A percentile compares a stretch with the other conserved stretches of the same genome.
Evolutionary conservation across 2,888 invertebrate genomes (phyloP).

Genomic region (Drosophila rellima): DNA sequence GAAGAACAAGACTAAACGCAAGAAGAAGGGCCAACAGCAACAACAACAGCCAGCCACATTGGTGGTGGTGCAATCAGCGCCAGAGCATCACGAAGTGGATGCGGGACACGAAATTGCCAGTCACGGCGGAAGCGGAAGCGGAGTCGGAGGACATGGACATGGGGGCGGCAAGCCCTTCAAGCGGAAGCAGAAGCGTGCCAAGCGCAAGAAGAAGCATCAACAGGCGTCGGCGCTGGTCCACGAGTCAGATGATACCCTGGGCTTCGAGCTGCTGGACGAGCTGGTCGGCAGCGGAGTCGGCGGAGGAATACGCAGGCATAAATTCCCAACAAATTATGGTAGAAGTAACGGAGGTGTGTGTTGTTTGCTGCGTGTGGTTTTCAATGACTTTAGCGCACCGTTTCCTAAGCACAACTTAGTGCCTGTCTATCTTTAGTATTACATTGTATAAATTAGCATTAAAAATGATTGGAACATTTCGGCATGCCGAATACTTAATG

Average conservation of each 20-base stretch:
- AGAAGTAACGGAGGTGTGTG: slow-evolving; percentile 86
- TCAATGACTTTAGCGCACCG: slow-evolving; percentile 82
- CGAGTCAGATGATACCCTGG: slow-evolving; percentile 67
- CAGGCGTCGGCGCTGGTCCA: slow-evolving; percentile 45
- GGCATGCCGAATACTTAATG: slow-evolving; percentile 20
- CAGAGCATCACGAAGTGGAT: slow-evolving; percentile 69
- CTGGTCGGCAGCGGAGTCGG: slow-evolving; percentile 51
- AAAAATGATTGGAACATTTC: not conserved
- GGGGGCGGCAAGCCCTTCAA: slow-evolving; percentile 69
- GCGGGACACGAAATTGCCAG: slow-evolving; percentile 48
- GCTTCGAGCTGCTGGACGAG: slow-evolving; percentile 78
- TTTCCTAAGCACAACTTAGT: slow-evolving; percentile 76
- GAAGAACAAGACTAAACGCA: slow-evolving; percentile 69
- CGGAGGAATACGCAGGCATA: slow-evolving; percentile 79
- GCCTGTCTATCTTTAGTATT: slow-evolving; percentile 57
- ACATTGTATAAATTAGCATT: not conserved
- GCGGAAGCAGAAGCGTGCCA: slow-evolving; percentile 81
- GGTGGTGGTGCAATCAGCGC: slow-evolving; percentile 78
- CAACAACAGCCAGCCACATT: slow-evolving; percentile 78
- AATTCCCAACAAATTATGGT: slow-evolving; percentile 85
- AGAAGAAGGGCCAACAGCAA: slow-evolving; percentile 61
- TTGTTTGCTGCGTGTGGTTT: slow-evolving; percentile 84
- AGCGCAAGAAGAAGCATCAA: slow-evolving; percentile 79
- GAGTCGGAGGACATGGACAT: not conserved
- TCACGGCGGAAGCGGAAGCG: slow-evolving; percentile 38